Evolutionary conservation across 1,140 invertebrate species (phyloP), one percentile per base, ranked within the genome.

Genomic region (Drosophila ercepeae): DNA sequence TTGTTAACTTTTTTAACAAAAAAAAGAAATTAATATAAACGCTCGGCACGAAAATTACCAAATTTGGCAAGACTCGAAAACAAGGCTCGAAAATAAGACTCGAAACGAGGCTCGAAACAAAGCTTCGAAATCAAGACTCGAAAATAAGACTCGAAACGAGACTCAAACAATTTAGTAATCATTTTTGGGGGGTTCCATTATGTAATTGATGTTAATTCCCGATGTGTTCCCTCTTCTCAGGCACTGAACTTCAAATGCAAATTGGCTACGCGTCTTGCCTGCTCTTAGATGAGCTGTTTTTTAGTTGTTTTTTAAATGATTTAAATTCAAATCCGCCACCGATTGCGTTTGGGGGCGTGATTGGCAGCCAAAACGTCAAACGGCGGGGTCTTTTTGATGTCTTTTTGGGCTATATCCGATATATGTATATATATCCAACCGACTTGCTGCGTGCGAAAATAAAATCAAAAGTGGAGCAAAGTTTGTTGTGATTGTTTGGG

Each of bases 391-490:
- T 78, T 65, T 65, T 84, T 75, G 75, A 84, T 79, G 76, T 71
- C 61, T 59, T 51, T 65, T 51, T 65, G 18, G 4, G 21, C 8
- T 11, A 18, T 58, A 23, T 54, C 34, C 34, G n/a, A n/a, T n/a
- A n/a, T n/a, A n/a, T n/a, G n/a, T n/a, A n/a, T n/a, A n/a, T n/a
- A n/a, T n/a, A n/a, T n/a, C n/a, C n/a, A n/a, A n/a, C n/a, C n/a
- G 53, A 49, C 36, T 49, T 53, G 34, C 67, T 61, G 75, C 75
- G 81, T 83, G 79, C 71, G 75, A 76, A 81, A 72, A 81, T 51
- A 55, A 41, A 51, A 73, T 68, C 36, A 74, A 70, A 83, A 86
- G 79, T 83, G 76, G 81, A 86, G 75, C 79, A 72, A 70, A 63
- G 41, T 79, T 83, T 78, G 75, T 73, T 73, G 73, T 64, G 58